Evolutionary conservation across 2,888 invertebrate genomes (phyloP), one percentile per base, ranked within the genome.

Genomic region (Hypsopygia costalis): DNA sequence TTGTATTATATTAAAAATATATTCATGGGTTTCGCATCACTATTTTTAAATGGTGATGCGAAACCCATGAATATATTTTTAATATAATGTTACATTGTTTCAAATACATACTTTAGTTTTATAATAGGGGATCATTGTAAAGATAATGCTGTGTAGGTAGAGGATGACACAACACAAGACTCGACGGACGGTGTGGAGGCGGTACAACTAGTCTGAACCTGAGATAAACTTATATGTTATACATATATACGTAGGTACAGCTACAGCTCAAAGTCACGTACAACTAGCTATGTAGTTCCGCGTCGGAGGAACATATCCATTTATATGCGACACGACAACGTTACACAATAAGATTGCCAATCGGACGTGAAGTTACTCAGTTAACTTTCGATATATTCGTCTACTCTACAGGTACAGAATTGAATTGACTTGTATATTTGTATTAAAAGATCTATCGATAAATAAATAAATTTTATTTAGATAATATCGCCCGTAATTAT

Each of bases 231-330:
- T 46, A 38, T 29, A 35, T n/a, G n/a, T n/a, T n/a, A n/a, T n/a
- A n/a, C n/a, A n/a, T 34, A 34, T 20, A 21, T 47, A 52, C 50
- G 54, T 49, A 46, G 49, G 49, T 47, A 52, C 55, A n/a, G n/a
- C 55, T 62, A 62, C 52, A 47, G 55, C 51, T 51, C 52, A 52
- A 54, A 66, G 67, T 65, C 69, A 68, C 67, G 68, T 69, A 65
- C 50, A 49, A 51, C 55, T 50, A 49, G 50, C 50, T 56, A 29
- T 34, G 40, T 43, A 63, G 58, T 67, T 68, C 68, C 70, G 69
- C 55, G 56, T 62, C 59, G 41, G 40, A 51, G 49, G 48, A 39
- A 41, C 35, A 52, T 47, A 47, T 57, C 53, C 58, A 63, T 63
- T 65, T 54, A 53, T 51, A 55, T 51, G 53, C 58, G 51, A 50